Conservation (phyloP, 1,140 invertebrate genomes). For the Heliconius hewitsoni region DNA sequence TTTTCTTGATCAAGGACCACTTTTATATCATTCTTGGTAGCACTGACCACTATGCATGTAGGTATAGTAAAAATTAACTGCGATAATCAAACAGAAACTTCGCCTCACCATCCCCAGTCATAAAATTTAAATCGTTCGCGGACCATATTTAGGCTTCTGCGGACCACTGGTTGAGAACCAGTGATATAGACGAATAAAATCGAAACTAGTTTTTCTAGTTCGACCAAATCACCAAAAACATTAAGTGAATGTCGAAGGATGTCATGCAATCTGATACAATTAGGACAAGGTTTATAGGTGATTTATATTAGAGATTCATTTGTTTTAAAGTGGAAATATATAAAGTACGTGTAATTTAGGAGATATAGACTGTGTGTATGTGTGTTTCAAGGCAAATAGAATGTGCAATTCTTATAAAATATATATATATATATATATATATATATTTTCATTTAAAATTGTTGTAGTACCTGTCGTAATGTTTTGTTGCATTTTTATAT, state of each 20-base stretch:
- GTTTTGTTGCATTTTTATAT: not conserved
- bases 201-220: conserved; percentile 18
- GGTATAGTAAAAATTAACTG: too few species aligned
- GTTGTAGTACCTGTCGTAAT: not conserved
- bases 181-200: not conserved
- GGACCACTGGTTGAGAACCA: too few species aligned
- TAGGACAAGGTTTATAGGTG: conserved; percentile 29
- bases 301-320: not conserved
- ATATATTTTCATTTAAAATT: not conserved
- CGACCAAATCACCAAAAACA: conserved; percentile 14
- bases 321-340: not conserved
- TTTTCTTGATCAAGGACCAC: too few species aligned
- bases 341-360: not conserved
- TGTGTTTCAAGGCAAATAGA: conserved; percentile 1
- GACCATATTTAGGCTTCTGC: too few species aligned
- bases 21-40: too few species aligned
- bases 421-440: not conserved
- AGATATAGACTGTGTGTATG: not conserved
- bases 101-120: too few species aligned
- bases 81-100: too few species aligned
- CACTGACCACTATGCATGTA: too few species aligned
- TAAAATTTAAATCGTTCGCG: too few species aligned
- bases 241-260: conserved; percentile 32
- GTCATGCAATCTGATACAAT: conserved; percentile 23
- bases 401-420: not conserved